These are phyloP conservation scores for Cheirogaleus medius DNA, from an alignment of 2,113 vertebrate species.

Conservation along the genomic window DNA sequence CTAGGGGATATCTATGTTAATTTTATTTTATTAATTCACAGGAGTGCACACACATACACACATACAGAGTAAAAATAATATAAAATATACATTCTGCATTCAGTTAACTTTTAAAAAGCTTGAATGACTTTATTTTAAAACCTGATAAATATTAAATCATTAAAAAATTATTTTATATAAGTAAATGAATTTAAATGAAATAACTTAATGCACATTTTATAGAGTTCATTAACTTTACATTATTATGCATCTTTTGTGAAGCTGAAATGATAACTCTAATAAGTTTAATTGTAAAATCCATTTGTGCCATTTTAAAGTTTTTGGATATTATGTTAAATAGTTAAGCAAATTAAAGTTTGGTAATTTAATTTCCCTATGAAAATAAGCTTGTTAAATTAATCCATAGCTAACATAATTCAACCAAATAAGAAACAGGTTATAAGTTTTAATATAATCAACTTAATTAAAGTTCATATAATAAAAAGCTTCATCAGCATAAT, in stretches of 20 bases:
- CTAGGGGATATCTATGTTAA: neutral
- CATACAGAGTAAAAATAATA: neutral
- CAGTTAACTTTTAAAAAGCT: neutral
- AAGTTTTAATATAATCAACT: conserved; percentile 70
- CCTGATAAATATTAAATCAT: conserved; percentile 59
- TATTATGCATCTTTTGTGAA: conserved; percentile 69
- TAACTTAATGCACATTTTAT: conserved; percentile 73
- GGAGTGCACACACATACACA: neutral
- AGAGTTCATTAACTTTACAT: conserved; percentile 65
- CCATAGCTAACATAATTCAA: conserved; percentile 56
- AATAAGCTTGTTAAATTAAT: conserved; percentile 61
- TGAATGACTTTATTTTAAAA: conserved; percentile 62
- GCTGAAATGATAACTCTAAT: conserved; percentile 65
- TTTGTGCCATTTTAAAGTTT: conserved; percentile 62
- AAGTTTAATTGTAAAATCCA: conserved; percentile 56
- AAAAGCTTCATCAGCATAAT: conserved; percentile 36
- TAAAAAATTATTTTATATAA: conserved; percentile 73
- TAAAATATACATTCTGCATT: neutral
- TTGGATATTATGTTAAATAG: conserved; percentile 43
- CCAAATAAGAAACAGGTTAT: conserved; percentile 64
- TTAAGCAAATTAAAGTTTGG: conserved; percentile 37
- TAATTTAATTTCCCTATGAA: conserved; percentile 67
- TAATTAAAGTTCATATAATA: conserved; percentile 69
- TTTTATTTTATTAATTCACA: conserved; percentile 10
- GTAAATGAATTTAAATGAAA: conserved; percentile 75